Evolutionary conservation across 2,888 invertebrate genomes (phyloP).

Genomic region (Spodoptera exigua): DNA sequence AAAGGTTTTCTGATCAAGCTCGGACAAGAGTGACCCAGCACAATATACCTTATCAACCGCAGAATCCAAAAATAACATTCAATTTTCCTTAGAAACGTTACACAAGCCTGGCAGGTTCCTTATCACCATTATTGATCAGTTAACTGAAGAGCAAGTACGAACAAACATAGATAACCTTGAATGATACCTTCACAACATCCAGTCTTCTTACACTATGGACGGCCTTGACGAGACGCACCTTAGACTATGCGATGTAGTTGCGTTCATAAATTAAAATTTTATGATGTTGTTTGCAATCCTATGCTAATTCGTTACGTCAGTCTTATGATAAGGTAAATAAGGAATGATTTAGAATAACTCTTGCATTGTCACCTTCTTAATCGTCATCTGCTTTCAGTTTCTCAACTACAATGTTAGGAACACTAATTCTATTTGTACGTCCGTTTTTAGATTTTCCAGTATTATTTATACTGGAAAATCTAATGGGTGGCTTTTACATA

Average conservation of each 20-base stretch:
- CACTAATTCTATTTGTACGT: too few species aligned
- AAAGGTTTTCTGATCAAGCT: too few species aligned
- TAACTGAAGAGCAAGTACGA: slow-evolving; percentile 24
- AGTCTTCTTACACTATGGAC: slow-evolving; percentile 25
- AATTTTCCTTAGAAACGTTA: slow-evolving; percentile 10
- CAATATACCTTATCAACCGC: not conserved
- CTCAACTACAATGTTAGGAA: not conserved
- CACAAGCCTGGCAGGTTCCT: slow-evolving; percentile 1
- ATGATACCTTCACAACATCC: slow-evolving; percentile 46
- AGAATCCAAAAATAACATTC: slow-evolving; percentile 4
- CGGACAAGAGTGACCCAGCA: too few species aligned
- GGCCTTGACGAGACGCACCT: slow-evolving; percentile 43
- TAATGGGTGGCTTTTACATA: slow-evolving; percentile 7
- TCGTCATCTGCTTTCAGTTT: not conserved
- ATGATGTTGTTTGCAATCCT: slow-evolving; percentile 11
- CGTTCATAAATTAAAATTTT: slow-evolving; percentile 38
- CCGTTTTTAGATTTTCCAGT: not conserved
- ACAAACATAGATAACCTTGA: slow-evolving; percentile 46
- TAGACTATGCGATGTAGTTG: slow-evolving; percentile 14
- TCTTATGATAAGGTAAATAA: too few species aligned
- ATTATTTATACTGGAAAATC: too few species aligned
- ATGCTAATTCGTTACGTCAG: slow-evolving; percentile 3
- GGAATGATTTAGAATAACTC: too few species aligned
- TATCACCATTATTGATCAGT: slow-evolving; percentile 43
- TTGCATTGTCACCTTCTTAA: too few species aligned